phyloP scores from a whole-genome alignment of 1,140 invertebrate species.

The Penaeus japonicus region DNA sequence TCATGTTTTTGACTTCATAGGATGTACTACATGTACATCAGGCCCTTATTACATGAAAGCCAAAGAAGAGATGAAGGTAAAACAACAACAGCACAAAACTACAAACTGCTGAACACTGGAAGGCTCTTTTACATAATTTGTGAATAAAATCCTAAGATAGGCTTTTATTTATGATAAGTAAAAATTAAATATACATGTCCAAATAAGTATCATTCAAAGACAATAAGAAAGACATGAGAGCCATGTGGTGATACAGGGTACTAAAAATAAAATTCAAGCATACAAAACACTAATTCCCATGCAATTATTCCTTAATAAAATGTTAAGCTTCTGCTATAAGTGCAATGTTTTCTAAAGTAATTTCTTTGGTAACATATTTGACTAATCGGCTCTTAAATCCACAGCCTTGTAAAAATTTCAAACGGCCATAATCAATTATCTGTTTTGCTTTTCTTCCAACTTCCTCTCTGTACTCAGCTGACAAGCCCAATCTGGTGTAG shows the following conservation, averaged over 20 bases:
- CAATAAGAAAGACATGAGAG: too few species aligned
- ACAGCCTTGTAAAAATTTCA: slow-evolving; percentile 70
- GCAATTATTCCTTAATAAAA: neutral
- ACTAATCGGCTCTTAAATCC: slow-evolving; percentile 72
- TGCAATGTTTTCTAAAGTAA: slow-evolving; percentile 82
- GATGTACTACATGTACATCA: too few species aligned
- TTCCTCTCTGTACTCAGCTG: slow-evolving; percentile 69
- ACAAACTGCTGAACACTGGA: too few species aligned
- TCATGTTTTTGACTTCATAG: too few species aligned
- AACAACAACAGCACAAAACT: too few species aligned
- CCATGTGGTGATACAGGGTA: neutral
- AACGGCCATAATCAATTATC: slow-evolving; percentile 77
- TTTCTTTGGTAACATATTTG: slow-evolving; percentile 71
- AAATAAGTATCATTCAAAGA: too few species aligned
- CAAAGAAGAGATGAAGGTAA: too few species aligned
- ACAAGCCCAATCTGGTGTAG: slow-evolving; percentile 61
- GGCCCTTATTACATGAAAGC: too few species aligned
- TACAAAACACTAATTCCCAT: neutral
- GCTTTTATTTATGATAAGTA: too few species aligned
- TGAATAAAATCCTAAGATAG: too few species aligned
- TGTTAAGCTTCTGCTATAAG: slow-evolving; percentile 68
- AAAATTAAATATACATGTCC: too few species aligned
- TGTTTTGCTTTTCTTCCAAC: slow-evolving; percentile 78
- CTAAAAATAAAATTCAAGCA: neutral
- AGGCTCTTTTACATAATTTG: too few species aligned